phyloP scores from a whole-genome alignment of 2,797 vertebrate species.

The Setipinna tenuifilis region DNA sequence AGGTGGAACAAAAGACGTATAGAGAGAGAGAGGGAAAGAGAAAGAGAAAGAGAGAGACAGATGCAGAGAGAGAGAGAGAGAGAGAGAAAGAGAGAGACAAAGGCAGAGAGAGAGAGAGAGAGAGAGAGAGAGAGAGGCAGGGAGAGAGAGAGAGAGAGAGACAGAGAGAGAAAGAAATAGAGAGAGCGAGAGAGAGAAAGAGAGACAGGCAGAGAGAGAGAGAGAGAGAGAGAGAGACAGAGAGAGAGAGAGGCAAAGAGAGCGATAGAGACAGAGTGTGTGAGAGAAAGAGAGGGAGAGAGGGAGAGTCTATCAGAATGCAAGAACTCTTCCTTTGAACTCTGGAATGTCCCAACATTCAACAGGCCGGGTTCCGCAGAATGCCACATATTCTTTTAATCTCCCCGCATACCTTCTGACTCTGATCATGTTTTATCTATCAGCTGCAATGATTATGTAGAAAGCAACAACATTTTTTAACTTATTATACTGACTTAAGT shows the following conservation, averaged over 20 bases:
- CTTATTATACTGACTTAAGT: background rate
- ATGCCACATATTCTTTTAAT: background rate
- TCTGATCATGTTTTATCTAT: background rate
- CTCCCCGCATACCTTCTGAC: background rate
- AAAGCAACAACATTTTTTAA: background rate
- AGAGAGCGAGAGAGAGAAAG: background rate
- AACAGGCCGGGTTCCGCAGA: background rate
- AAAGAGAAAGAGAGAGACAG: background rate
- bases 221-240: background rate
- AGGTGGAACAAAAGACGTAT: background rate
- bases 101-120: background rate
- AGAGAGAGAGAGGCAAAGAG: background rate
- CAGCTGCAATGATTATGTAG: background rate
- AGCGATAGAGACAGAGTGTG: background rate
- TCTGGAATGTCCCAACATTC: background rate
- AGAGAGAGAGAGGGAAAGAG: background rate
- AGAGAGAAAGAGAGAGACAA: background rate
- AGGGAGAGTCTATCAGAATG: background rate
- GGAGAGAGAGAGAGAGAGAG: background rate
- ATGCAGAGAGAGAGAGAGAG: background rate
- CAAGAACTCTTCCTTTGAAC: constrained; percentile 7
- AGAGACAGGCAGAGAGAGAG: background rate
- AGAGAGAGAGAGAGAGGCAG: background rate
- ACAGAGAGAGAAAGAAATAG: background rate
- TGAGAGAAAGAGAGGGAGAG: background rate